A percentile compares a stretch with the other conserved stretches of the same genome.
phyloP scores from a whole-genome alignment of 2,888 invertebrate species.

The Zonitis immaculata region DNA sequence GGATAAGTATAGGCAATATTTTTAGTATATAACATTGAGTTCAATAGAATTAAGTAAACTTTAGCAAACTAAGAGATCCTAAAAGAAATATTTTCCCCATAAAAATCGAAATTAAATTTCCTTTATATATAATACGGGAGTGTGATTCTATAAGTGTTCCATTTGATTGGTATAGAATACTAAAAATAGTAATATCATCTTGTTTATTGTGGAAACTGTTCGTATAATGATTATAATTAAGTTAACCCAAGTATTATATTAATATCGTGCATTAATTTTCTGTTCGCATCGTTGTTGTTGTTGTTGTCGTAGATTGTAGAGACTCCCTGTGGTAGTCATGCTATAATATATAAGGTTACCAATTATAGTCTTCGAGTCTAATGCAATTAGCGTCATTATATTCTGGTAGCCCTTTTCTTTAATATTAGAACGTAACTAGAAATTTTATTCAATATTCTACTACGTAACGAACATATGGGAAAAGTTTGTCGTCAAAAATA shows the following conservation, averaged over 20 bases:
- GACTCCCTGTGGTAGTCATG: constrained; percentile 23
- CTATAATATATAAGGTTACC: constrained; percentile 36
- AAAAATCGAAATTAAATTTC: too few relatives aligned
- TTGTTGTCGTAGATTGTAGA: too few relatives aligned
- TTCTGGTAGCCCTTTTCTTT: constrained; percentile 25
- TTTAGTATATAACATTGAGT: too few relatives aligned
- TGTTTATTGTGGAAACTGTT: constrained; percentile 1
- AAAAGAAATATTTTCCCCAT: too few relatives aligned
- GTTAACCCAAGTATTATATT: constrained; percentile 14
- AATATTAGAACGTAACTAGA: background rate
- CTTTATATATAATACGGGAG: too few relatives aligned
- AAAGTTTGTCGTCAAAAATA: background rate
- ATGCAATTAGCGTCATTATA: constrained; percentile 38
- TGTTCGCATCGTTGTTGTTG: constrained; percentile 24
- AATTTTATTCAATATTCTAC: background rate
- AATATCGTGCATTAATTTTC: constrained; percentile 27
- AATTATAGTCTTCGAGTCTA: constrained; percentile 37
- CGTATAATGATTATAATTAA: constrained; percentile 13
- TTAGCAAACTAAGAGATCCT: too few relatives aligned
- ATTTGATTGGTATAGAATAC: too few relatives aligned
- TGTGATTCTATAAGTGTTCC: too few relatives aligned
- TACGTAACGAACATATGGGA: background rate
- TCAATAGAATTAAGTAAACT: too few relatives aligned
- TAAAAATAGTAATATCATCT: background rate
- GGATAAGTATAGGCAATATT: too few relatives aligned